Evolutionary conservation across 2,888 invertebrate genomes (phyloP).

Genomic region (Ditula angustiorana): DNA sequence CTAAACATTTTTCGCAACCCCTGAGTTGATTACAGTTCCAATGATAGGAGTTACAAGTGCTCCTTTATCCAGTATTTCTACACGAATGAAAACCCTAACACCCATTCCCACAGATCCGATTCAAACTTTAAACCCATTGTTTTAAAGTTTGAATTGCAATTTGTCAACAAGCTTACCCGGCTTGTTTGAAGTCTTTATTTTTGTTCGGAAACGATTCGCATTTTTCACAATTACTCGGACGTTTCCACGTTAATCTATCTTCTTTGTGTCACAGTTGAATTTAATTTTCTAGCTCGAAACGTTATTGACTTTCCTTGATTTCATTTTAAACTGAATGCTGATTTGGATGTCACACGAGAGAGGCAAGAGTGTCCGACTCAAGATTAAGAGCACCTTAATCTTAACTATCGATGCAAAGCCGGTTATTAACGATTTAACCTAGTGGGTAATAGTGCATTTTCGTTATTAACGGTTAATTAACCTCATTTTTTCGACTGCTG

Average conservation of each 20-base stretch:
- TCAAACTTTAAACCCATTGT: constrained; percentile 9
- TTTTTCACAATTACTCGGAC: constrained; percentile 84
- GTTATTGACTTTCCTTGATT: constrained; percentile 65
- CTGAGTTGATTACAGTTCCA: constrained; percentile 35
- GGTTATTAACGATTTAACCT: too few relatives aligned
- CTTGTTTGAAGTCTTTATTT: constrained; percentile 65
- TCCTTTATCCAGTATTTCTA: constrained; percentile 24
- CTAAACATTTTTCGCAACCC: background rate
- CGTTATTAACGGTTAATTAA: too few relatives aligned
- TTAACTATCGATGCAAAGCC: too few relatives aligned
- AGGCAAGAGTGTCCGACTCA: too few relatives aligned
- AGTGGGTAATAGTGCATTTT: too few relatives aligned
- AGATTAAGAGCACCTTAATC: background rate
- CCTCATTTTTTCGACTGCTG: too few relatives aligned
- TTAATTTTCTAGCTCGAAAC: constrained; percentile 76
- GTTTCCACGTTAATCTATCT: constrained; percentile 80
- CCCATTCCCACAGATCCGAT: background rate
- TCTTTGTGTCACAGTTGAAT: constrained; percentile 75
- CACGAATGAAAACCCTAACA: constrained; percentile 32
- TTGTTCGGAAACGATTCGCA: constrained; percentile 68
- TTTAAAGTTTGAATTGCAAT: constrained; percentile 54
- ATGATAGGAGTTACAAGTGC: constrained; percentile 22
- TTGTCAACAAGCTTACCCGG: constrained; percentile 45
- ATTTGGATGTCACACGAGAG: constrained; percentile 2
- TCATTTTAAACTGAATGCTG: constrained; percentile 27